Evolutionary conservation across 92 coral and sea anemone genomes (phyloP).

Genomic region (Epizoanthus ramosus): DNA sequence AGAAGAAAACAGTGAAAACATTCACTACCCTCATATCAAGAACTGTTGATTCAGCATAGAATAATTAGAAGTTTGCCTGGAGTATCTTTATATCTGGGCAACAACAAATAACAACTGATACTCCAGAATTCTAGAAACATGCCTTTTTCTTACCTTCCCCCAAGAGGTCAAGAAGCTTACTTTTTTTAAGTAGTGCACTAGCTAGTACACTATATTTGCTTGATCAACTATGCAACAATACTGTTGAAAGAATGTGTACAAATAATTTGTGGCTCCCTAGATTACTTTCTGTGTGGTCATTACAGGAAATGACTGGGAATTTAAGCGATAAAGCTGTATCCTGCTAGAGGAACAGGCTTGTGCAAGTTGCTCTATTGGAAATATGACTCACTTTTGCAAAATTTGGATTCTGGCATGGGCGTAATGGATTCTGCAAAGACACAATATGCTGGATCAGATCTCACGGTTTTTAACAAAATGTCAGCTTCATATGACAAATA

Average conservation of each 20-base stretch:
- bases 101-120: no score
- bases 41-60: no score
- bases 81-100: no score
- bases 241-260: not conserved
- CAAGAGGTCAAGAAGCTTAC: no score
- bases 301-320: constrained; percentile 17
- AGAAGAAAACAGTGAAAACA: no score
- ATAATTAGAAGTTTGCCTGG: no score
- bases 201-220: no score
- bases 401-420: constrained; percentile 17
- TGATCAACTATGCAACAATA: no score
- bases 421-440: constrained; percentile 20
- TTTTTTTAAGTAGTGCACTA: no score
- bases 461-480: constrained; percentile 8
- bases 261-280: not conserved
- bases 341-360: constrained; percentile 18
- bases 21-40: no score
- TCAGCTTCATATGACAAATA: constrained; percentile 5
- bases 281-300: not conserved
- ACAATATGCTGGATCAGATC: constrained; percentile 23
- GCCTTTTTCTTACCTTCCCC: no score
- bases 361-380: constrained; percentile 20
- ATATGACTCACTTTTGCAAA: constrained; percentile 9
- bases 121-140: no score
- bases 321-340: not conserved